Evolutionary conservation across 2,888 invertebrate species (phyloP), one percentile per base, ranked within the genome.

Genomic region (Itoplectis maculator): DNA sequence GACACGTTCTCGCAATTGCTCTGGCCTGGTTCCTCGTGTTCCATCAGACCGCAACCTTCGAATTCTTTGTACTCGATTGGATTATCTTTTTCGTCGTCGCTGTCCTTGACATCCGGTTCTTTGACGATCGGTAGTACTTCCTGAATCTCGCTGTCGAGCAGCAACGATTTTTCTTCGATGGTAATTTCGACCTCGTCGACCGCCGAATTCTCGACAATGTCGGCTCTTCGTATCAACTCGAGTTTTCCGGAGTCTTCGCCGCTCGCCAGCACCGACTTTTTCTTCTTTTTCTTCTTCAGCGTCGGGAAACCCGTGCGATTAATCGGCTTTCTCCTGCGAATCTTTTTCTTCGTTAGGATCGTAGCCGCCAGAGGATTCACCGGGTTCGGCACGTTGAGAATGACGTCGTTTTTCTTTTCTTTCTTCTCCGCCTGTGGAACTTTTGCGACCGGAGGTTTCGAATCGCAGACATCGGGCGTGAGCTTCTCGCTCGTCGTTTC

Each of bases 291-390:
- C 90, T 95, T 96, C 89, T 97, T 97, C 15, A 96, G 94, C 23
- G 95, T 96, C 0, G 98, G 98, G 91, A 98, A 98, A 3, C 98
- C 98, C 18, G 97, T 98, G 87, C 97, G 94, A 90, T 98, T 98
- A 54, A 97, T 96, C 20, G 96, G 95, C 91, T 97, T 96, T 51
- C 97, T 95, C 87, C 97, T 94, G 18, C 94, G 91, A 8, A 94
- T 92, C 85, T 94, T 94, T 87, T 94, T 94, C 88, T 95, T 95
- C 1, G 89, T 84, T 2, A 90, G 78, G 4, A 88, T 86, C 59
- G 88, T 75, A 70, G 89, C 86, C 13, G 88, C 86, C 59, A 80
- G 18, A 37, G 84, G 56, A 79, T 84, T 79, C 6, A 82, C 59
- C 0, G 88, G 85, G 78, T 86, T 89, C 40, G 88, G 79, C 18